These are phyloP conservation scores for Oscheius onirici DNA, from an alignment of 2,888 invertebrate genomes.

Conservation along the genomic window DNA sequence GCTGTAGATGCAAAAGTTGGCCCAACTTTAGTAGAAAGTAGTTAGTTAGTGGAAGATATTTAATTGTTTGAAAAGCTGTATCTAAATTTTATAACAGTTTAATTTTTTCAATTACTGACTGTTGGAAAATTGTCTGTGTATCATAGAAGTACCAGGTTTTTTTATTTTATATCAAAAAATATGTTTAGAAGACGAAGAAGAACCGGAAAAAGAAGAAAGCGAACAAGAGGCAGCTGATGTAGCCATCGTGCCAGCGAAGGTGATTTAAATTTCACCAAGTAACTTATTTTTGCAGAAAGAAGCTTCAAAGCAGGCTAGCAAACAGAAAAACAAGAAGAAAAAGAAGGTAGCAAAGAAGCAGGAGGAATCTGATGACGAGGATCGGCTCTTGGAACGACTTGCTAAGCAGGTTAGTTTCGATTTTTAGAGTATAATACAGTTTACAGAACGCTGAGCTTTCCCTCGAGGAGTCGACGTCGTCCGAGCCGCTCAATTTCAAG, in stretches of 20 bases:
- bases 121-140: too few species aligned
- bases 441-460: background rate
- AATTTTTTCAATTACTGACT: too few species aligned
- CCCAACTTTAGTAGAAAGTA: too few species aligned
- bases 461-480: background rate
- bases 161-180: too few species aligned
- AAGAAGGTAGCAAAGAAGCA: conserved; percentile 27
- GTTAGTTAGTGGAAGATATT: too few species aligned
- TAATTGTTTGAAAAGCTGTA: too few species aligned
- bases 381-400: background rate
- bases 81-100: too few species aligned
- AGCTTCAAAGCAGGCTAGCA: background rate
- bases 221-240: conserved; percentile 25
- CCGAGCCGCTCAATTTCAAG: conserved; percentile 25
- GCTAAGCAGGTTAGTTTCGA: background rate
- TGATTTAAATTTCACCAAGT: background rate
- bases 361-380: conserved; percentile 3
- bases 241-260: conserved; percentile 26
- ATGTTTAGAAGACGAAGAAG: conserved; percentile 24
- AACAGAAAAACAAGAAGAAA: conserved; percentile 32
- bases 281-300: background rate
- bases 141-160: too few species aligned
- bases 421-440: background rate
- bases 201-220: conserved; percentile 34
- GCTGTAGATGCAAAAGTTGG: too few species aligned